Percentiles rank a stretch among this genome's conserved stretches.
phyloP scores from a whole-genome alignment of 2,888 invertebrate species.

The Drosophila melanosoma region DNA sequence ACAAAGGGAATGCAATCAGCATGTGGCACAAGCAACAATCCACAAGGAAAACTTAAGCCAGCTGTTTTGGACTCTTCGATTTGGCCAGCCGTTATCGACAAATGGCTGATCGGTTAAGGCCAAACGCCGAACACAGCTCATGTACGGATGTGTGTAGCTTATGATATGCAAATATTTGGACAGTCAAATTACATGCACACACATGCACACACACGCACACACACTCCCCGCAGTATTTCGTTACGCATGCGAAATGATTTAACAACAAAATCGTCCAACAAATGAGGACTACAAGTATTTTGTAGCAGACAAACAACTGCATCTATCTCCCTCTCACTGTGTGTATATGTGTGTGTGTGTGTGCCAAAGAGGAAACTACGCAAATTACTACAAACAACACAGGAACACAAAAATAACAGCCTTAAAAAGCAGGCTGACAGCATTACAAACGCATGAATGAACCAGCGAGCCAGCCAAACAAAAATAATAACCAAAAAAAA shows the following conservation, averaged over 20 bases:
- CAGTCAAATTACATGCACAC: constrained; percentile 40
- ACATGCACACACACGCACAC: background rate
- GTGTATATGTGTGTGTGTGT: constrained; percentile 25
- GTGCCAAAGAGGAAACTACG: constrained; percentile 69
- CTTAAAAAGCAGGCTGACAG: constrained; percentile 38
- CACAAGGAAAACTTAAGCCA: constrained; percentile 52
- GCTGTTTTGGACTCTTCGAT: constrained; percentile 56
- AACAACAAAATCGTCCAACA: constrained; percentile 30
- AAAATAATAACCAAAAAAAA: constrained; percentile 11
- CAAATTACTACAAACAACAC: constrained; percentile 67
- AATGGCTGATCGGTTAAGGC: constrained; percentile 2
- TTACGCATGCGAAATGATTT: constrained; percentile 39
- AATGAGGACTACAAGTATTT: constrained; percentile 72
- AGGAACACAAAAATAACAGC: constrained; percentile 35
- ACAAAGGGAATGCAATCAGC: constrained; percentile 71
- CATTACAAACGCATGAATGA: constrained; percentile 72
- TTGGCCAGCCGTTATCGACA: constrained; percentile 5
- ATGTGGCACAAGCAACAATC: constrained; percentile 18
- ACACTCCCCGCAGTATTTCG: constrained; percentile 20
- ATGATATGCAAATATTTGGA: constrained; percentile 73
- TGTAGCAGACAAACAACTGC: constrained; percentile 45
- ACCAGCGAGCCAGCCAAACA: constrained; percentile 33
- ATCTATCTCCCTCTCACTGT: background rate
- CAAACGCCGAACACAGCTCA: constrained; percentile 12
- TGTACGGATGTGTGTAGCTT: constrained; percentile 37